Percentiles rank a stretch among this genome's conserved stretches.
These are phyloP conservation scores for Drosophila tropicalis DNA, from an alignment of 1,140 invertebrate genomes.

Conservation along the genomic window DNA sequence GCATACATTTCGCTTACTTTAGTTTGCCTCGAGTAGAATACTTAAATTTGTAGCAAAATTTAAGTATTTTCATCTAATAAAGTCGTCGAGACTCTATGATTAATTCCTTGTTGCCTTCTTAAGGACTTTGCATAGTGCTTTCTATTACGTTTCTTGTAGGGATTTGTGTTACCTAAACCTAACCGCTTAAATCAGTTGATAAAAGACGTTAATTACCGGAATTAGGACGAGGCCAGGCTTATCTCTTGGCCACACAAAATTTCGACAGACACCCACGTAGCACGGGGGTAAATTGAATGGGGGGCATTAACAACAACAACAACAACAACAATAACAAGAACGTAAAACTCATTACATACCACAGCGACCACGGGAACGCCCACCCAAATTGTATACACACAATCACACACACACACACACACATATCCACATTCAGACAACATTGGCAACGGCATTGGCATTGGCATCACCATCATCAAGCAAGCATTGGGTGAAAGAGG, in stretches of 20 bases:
- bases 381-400: conserved; percentile 14
- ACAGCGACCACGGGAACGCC: conserved; percentile 43
- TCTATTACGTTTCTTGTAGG: neutral
- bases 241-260: conserved; percentile 69
- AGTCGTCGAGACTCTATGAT: neutral
- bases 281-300: conserved; percentile 14
- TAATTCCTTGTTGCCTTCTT: neutral
- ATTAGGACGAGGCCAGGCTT: conserved; percentile 47
- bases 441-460: conserved; percentile 3
- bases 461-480: neutral
- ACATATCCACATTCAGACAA: neutral
- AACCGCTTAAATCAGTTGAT: conserved; percentile 59
- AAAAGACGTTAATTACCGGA: conserved; percentile 73
- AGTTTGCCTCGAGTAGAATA: too few relatives aligned
- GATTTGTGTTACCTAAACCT: neutral
- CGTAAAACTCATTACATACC: conserved; percentile 79
- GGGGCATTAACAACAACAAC: conserved; percentile 3
- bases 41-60: too few relatives aligned
- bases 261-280: conserved; percentile 4
- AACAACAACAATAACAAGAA: conserved; percentile 39
- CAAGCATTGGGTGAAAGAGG: neutral
- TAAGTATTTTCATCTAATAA: neutral
- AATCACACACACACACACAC: neutral
- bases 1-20: too few relatives aligned
- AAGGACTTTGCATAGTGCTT: neutral